Evolutionary conservation across 2,113 vertebrate genomes (phyloP).

Genomic region (Paedocypris sp.): DNA sequence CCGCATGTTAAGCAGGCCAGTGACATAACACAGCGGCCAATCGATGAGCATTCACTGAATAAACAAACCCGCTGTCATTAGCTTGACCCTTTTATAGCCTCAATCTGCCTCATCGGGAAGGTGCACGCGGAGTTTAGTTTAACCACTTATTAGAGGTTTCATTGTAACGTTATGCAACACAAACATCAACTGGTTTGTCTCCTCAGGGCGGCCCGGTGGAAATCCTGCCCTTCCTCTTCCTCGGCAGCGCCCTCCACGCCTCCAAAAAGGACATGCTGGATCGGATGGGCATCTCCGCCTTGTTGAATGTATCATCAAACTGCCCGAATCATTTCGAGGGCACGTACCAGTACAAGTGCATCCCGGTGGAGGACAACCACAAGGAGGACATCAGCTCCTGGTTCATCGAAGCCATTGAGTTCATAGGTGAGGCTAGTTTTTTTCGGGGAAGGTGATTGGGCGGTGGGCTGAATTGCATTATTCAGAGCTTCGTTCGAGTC

Average conservation of each 20-base stretch:
- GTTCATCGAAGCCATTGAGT: conserved; percentile 97
- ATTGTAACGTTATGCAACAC: neutral
- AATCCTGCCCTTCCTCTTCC: conserved; percentile 92
- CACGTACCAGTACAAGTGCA: conserved; percentile 90
- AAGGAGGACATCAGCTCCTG: conserved; percentile 98
- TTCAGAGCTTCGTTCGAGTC: too few relatives aligned
- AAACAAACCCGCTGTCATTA: neutral
- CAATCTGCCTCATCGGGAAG: too few relatives aligned
- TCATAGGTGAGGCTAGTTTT: conserved; percentile 73
- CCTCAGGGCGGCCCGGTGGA: conserved; percentile 88
- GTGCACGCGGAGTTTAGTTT: too few relatives aligned
- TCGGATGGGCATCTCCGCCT: conserved; percentile 80
- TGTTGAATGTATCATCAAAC: conserved; percentile 93
- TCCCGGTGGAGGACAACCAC: conserved; percentile 95
- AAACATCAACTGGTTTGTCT: neutral
- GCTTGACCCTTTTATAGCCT: neutral
- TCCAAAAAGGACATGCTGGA: conserved; percentile 93
- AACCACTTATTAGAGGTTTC: neutral
- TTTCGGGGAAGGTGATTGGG: too few relatives aligned
- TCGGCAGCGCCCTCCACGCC: conserved; percentile 92
- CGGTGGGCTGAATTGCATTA: too few relatives aligned
- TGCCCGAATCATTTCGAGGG: conserved; percentile 97
- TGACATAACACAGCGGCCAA: conserved; percentile 30
- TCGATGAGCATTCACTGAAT: conserved; percentile 15
- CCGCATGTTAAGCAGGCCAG: conserved; percentile 14